A percentile compares a stretch with the other conserved stretches of the same genome.
Conservation (phyloP, 2,888 invertebrate species). For the Sinodicranocentrus sp. region DNA sequence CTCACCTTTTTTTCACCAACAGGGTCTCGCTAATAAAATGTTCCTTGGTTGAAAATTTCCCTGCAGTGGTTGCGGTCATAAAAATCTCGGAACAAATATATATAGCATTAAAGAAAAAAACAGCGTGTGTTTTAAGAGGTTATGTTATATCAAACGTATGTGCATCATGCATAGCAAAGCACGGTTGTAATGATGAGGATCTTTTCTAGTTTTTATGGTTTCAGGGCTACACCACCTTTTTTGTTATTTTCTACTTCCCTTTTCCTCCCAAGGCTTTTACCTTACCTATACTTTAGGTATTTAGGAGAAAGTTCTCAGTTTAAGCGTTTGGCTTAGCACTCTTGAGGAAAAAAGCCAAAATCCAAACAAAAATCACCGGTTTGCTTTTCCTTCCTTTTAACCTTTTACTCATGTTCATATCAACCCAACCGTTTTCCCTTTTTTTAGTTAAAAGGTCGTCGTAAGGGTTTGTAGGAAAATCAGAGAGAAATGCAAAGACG, state of each 20-base stretch:
- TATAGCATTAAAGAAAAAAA: not conserved
- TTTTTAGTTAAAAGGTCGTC: too few relatives aligned
- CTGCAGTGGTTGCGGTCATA: conserved; percentile 6
- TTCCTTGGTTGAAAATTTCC: not conserved
- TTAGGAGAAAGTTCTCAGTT: conserved; percentile 19
- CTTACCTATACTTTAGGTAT: conserved; percentile 17
- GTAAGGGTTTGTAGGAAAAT: too few relatives aligned
- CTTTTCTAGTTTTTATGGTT: conserved; percentile 4
- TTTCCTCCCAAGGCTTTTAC: conserved; percentile 26
- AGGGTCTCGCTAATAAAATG: not conserved
- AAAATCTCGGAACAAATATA: conserved; percentile 4
- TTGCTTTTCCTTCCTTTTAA: not conserved
- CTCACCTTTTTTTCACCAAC: conserved; percentile 26
- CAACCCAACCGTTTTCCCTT: not conserved
- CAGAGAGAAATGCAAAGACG: too few relatives aligned
- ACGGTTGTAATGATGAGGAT: not conserved
- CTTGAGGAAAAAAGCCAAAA: conserved; percentile 38
- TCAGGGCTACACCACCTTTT: too few relatives aligned
- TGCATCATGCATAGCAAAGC: not conserved
- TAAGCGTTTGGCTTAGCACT: not conserved
- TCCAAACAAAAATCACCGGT: conserved; percentile 39
- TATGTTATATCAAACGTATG: not conserved
- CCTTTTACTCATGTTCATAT: not conserved
- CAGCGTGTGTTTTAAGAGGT: too few relatives aligned
- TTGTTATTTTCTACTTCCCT: conserved; percentile 40